Percentiles rank a stretch among this genome's conserved stretches.
phyloP scores from a whole-genome alignment of 2,113 vertebrate species.

The Rhinolophus ferrumequinum region DNA sequence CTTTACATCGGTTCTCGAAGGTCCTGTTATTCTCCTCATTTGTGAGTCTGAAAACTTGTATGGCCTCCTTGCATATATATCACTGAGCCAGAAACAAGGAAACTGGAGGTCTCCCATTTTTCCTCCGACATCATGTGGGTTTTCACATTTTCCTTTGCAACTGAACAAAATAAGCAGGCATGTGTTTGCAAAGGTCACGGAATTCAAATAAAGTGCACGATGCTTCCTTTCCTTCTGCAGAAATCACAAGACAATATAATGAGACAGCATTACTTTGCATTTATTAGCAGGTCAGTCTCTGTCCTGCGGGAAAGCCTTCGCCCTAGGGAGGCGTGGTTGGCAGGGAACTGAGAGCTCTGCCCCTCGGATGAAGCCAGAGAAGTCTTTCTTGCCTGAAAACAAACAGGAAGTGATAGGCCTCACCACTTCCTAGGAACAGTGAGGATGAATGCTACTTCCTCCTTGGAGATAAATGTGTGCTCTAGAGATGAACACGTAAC shows the following conservation, averaged over 20 bases:
- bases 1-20: not conserved
- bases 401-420: not conserved
- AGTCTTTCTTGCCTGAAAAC: not conserved
- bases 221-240: not conserved
- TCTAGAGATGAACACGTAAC: not conserved
- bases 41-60: not conserved
- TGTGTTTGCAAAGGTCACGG: not conserved
- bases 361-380: not conserved
- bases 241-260: not conserved
- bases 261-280: not conserved
- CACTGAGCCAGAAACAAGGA: not conserved
- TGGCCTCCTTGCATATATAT: not conserved
- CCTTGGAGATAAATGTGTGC: not conserved
- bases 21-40: not conserved
- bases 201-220: not conserved
- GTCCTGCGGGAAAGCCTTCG: not conserved
- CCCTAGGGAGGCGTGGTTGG: not conserved
- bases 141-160: not conserved
- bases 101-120: not conserved
- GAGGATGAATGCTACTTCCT: accelerated
- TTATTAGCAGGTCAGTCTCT: not conserved
- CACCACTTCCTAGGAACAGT: accelerated
- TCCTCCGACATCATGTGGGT: accelerated
- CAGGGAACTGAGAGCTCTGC: not conserved
- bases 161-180: not conserved